Evolutionary conservation across 1,140 invertebrate species (phyloP).

Genomic region (Macrosteles quadrilineatus): DNA sequence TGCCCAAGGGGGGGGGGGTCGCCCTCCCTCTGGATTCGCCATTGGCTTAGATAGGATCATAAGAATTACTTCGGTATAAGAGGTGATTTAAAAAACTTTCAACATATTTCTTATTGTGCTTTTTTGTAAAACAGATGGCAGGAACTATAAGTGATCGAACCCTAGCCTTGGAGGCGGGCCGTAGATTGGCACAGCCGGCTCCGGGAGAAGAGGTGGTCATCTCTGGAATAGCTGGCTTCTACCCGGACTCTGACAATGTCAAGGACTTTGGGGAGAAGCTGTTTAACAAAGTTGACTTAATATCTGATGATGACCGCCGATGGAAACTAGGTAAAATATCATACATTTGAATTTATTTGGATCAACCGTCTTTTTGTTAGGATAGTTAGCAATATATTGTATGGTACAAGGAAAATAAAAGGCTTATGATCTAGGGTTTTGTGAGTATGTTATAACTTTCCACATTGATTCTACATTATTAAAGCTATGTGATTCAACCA

Average conservation of each 20-base stretch:
- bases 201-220: constrained; percentile 81
- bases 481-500: too few relatives aligned
- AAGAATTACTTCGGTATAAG: too few relatives aligned
- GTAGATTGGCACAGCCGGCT: constrained; percentile 37
- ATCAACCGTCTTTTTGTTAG: background rate
- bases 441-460: too few relatives aligned
- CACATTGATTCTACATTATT: too few relatives aligned
- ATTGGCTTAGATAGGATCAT: too few relatives aligned
- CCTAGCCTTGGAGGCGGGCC: constrained; percentile 35
- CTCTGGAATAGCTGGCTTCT: constrained; percentile 77
- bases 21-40: too few relatives aligned
- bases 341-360: constrained; percentile 9
- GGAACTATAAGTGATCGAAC: background rate
- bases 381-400: too few relatives aligned
- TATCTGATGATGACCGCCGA: constrained; percentile 73
- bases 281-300: constrained; percentile 77
- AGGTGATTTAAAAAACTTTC: too few relatives aligned
- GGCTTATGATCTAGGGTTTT: too few relatives aligned
- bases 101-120: too few relatives aligned
- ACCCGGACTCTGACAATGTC: constrained; percentile 83
- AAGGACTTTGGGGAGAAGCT: constrained; percentile 78
- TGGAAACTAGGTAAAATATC: constrained; percentile 66
- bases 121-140: constrained; percentile 19
- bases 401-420: too few relatives aligned
- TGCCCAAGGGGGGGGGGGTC: too few relatives aligned